Base-by-base conservation (phyloP, 2,888 invertebrate genomes). In the Tipula helvola region DNA sequence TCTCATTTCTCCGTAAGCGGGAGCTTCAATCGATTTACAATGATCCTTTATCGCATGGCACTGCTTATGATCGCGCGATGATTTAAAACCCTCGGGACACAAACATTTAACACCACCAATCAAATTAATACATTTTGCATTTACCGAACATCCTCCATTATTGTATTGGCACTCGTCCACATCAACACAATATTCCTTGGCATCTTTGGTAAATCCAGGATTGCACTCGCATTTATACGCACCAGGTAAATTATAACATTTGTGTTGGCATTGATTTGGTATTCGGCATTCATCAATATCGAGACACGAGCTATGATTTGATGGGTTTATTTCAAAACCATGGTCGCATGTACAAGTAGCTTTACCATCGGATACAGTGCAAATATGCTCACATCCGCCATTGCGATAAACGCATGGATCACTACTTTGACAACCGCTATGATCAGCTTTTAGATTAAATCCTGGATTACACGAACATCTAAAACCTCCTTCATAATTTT, bases 151-250 rank as follows among this genome's bases (percentile, higher is more conserved):
- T 10, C 91, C 92, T 1, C 90, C 92, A 88, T 91, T 91, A 44
- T 90, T 86, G 7, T 89, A 88, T 12, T 90, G 88, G 88, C 94
- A 94, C 89, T 94, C 94, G 89, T 94, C 91, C 10, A 93, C 90
- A 89, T 93, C 93, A n/a, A 90, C 88, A 88, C 93, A 93, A 4
- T 92, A 91, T 18, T 91, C 91, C 86, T 92, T 92, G 16, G 90
- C 89, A 5, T 91, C 91, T 5, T 93, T 90, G 7, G 89, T 88
- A 89, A 92, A 94, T 0, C 95, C 95, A 2, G 90, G 89, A 13
- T 93, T 93, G 88, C 95, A 95, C n/a, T 90, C 90, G 89, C 96
- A 96, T 87, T 92, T 91, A 71, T 91, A 93, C 1, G 92, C 91
- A 0, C 93, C 93, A 7, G 91, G 90, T 0, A 90, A 89, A 88